Base-by-base conservation (phyloP, 2,888 invertebrate genomes). In the Euplagia quadripunctaria region DNA sequence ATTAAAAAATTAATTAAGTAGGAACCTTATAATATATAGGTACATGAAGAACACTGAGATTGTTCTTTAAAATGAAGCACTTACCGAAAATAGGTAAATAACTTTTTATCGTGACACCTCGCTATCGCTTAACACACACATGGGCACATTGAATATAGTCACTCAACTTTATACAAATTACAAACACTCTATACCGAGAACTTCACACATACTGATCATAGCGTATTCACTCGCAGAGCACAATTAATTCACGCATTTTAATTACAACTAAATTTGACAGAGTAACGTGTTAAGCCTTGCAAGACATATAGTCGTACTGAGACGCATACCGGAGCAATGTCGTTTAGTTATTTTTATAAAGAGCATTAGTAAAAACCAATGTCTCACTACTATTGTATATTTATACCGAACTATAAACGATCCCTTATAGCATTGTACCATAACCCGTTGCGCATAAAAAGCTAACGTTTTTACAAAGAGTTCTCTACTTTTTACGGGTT, bases 401-500 rank as follows among this genome's bases (percentile, higher is more conserved):
- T 91, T 91, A 93, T 91, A 93, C 91, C 92, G 82, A 90, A 89
- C 93, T 90, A 93, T 94, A 93, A 94, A 91, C 86, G 88, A 64
- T 88, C 88, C 88, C 88, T 85, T 83, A 86, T 77, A 86, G 84
- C 85, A 89, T 89, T 90, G 89, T 91, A 85, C 78, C 75, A 78
- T 88, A 94, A 93, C 93, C 94, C 94, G 93, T 94, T 92, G 78
- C 78, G 66, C 81, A 83, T 86, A 87, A 88, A 88, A 91, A 89
- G 85, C 83, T 83, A 81, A 82, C 80, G 84, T 85, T 89, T 89
- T 91, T 89, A 89, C 88, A 87, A 84, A 80, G 82, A 55, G 85
- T 94, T 95, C 94, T 93, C 93, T 82, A 93, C 80, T 95, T 95
- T 94, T 95, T 93, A 88, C 85, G 77, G 79, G 83, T 87, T 82